Base-by-base conservation (phyloP, 2,113 vertebrate genomes). In the Anser cygnoides region DNA sequence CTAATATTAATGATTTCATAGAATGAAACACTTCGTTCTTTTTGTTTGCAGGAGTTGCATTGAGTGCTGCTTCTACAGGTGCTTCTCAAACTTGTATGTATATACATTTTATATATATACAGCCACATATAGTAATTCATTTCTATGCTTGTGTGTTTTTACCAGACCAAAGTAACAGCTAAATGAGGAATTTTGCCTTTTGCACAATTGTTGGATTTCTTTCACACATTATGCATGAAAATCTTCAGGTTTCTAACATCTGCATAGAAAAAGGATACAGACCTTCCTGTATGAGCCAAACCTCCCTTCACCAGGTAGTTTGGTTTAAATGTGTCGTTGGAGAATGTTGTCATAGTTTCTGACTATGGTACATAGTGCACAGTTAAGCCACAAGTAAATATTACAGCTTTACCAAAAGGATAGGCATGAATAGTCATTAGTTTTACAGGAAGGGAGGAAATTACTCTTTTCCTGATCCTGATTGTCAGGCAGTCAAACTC, bases 371-470 rank as follows among this genome's bases (percentile, higher is more conserved):
- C 35, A 46, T 31, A 87, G 85, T 68, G 91, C 63, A 66, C 74
- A 81, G 70, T 81, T 95, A 90, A 97, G 3, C 93, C 94, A 62
- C 87, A 72, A 87, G 73, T 89, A 97, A 93, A 96, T 55, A 85
- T 83, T 90, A 63, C 88, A 95, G 43, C 89, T 98, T 90, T 92
- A 94, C 73, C 86, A 79, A 80, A 88, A 79, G 94, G 79, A 80
- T 28, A 85, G 72, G 75, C 67, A 29, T 93, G 92, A 96, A 84
- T 92, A 94, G 74, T 82, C 76, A 41, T 92, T 95, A 84, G 78
- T 95, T 94, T 89, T 91, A 89, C 79, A 76, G 94, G 87, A 95
- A 97, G 84, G 87, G 85, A 97, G 96, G 97, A 97, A 96, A 95
- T 92, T 26, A 91, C 79, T 26, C 83, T 95, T 87, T 97, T 97